phyloP scores from a whole-genome alignment of 2,113 vertebrate species.

The Vireo altiloquus region DNA sequence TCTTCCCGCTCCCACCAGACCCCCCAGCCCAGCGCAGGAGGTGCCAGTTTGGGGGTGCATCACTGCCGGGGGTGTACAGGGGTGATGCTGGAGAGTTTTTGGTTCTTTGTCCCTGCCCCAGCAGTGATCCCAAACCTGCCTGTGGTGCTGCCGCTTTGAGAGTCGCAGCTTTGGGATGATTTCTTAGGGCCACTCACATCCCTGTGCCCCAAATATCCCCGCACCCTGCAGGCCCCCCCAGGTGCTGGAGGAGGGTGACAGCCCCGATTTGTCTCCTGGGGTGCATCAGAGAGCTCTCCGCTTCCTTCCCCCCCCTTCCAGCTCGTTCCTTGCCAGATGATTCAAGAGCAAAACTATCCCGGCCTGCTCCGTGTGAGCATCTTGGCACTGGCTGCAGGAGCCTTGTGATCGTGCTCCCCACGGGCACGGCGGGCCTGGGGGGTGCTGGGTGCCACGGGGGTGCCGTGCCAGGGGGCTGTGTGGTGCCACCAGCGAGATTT shows the following conservation, averaged over 20 bases:
- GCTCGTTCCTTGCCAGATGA: slow-evolving; percentile 32
- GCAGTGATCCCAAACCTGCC: background rate
- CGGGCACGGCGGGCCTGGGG: background rate
- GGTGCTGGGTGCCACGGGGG: fast-evolving
- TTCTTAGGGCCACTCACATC: fast-evolving
- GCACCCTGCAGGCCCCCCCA: fast-evolving
- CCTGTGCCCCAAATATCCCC: background rate
- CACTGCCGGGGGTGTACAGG: background rate
- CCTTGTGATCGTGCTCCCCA: slow-evolving; percentile 2
- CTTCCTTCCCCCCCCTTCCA: background rate
- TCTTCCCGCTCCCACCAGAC: fast-evolving
- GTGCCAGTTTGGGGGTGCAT: background rate
- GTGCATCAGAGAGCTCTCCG: background rate
- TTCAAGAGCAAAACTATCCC: slow-evolving; percentile 53
- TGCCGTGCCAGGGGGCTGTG: fast-evolving
- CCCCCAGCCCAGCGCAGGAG: background rate
- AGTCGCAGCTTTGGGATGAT: fast-evolving
- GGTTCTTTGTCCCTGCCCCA: fast-evolving
- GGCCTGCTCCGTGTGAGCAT: background rate
- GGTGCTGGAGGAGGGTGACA: background rate
- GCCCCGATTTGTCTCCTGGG: fast-evolving
- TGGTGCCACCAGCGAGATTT: fast-evolving
- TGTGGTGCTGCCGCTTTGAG: background rate
- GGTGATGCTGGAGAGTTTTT: background rate
- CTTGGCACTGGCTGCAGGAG: background rate